Evolutionary conservation across 2,797 vertebrate genomes (phyloP).

Genomic region (Alca torda): DNA sequence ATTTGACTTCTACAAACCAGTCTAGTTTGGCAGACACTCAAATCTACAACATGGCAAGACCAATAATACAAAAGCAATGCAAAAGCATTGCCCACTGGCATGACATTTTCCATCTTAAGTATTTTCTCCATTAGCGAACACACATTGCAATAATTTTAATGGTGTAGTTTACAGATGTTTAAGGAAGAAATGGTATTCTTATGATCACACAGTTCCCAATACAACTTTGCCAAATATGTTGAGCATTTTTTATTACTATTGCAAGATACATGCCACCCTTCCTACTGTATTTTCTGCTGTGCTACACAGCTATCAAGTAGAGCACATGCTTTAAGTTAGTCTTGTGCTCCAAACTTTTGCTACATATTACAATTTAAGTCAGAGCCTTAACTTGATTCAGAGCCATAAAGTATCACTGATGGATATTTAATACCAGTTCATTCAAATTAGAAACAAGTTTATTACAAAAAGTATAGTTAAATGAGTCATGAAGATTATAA

Average conservation of each 20-base stretch:
- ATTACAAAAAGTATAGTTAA: neutral
- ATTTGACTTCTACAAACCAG: neutral
- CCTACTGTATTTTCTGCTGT: neutral
- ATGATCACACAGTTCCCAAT: neutral
- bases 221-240: neutral
- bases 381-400: neutral
- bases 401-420: neutral
- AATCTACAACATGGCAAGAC: neutral
- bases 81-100: neutral
- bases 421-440: neutral
- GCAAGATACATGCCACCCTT: neutral
- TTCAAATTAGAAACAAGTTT: neutral
- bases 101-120: neutral
- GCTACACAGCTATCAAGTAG: neutral
- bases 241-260: neutral
- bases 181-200: neutral
- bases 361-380: neutral
- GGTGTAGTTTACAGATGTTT: neutral
- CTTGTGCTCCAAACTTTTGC: neutral
- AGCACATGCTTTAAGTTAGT: neutral
- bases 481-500: neutral
- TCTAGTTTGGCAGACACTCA: neutral
- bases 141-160: neutral
- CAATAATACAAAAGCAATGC: neutral
- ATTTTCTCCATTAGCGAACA: neutral